Conservation (phyloP, 2,888 invertebrate species). For the Exocentrus adspersus region DNA sequence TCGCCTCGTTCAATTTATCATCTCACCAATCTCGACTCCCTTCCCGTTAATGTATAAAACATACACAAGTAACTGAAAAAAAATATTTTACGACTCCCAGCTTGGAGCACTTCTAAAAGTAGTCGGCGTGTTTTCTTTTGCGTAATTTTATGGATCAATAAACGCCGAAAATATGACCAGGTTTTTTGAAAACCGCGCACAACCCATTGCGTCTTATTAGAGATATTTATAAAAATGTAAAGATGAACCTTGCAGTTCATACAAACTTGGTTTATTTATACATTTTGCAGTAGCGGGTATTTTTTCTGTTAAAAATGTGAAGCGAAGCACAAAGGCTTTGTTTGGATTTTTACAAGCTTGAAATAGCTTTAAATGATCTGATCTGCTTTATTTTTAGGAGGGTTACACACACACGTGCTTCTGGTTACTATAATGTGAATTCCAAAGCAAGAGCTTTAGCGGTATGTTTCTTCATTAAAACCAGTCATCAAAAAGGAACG, state of each 20-base stretch:
- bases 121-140: conserved; percentile 7
- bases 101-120: conserved; percentile 2
- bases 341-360: conserved; percentile 1
- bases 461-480: too few species aligned
- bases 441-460: too few species aligned
- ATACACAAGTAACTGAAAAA: conserved; percentile 2
- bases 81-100: conserved; percentile 9
- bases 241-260: not conserved
- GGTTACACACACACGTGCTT: not conserved
- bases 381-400: conserved; percentile 8
- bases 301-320: not conserved
- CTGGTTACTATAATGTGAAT: not conserved
- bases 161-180: not conserved
- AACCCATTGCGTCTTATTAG: too few species aligned
- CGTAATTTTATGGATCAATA: conserved; percentile 16
- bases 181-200: not conserved
- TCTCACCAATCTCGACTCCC: not conserved
- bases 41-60: conserved; percentile 9
- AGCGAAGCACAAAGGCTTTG: conserved; percentile 1
- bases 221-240: conserved; percentile 9
- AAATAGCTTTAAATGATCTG: conserved; percentile 2
- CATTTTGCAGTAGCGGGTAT: too few species aligned
- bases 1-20: not conserved
- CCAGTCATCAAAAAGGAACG: too few species aligned
- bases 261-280: too few species aligned